Conservation (phyloP, 2,797 vertebrate species). For the Tangara arthus region DNA sequence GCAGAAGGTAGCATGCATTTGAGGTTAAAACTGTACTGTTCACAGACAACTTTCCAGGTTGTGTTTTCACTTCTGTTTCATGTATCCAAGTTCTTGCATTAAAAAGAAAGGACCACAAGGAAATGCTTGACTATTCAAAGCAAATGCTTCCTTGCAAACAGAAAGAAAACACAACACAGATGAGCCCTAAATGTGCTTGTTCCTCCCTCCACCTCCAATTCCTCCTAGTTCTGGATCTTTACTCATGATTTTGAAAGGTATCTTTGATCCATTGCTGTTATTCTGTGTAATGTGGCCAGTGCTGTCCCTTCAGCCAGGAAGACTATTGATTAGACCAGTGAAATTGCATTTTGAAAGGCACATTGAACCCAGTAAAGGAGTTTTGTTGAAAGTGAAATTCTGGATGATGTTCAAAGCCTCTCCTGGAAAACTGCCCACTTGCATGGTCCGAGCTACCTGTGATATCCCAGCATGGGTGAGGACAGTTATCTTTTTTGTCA, state of each 20-base stretch:
- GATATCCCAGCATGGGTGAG: not conserved
- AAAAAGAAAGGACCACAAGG: not conserved
- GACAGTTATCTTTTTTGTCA: not conserved
- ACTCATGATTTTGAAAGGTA: not conserved
- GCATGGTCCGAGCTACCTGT: not conserved
- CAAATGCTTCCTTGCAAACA: not conserved
- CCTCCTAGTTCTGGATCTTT: not conserved
- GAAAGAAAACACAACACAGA: not conserved
- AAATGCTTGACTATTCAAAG: not conserved
- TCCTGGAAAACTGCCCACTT: not conserved
- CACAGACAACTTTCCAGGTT: not conserved
- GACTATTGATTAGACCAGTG: not conserved
- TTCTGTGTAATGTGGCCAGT: not conserved
- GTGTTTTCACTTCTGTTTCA: not conserved
- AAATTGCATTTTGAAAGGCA: constrained; percentile 16
- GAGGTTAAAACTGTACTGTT: not conserved
- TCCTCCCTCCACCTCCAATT: not conserved
- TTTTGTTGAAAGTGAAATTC: constrained; percentile 18
- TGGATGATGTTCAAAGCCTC: constrained; percentile 15
- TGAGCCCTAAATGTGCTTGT: not conserved
- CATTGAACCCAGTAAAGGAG: not conserved
- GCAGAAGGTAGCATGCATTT: not conserved
- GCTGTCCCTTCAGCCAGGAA: not conserved
- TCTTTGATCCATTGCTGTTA: not conserved
- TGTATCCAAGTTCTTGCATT: not conserved